Percentiles rank a stretch among this genome's conserved stretches.
These are phyloP conservation scores for Harlomillsia oculata DNA, from an alignment of 1,140 invertebrate species.

Conservation along the genomic window DNA sequence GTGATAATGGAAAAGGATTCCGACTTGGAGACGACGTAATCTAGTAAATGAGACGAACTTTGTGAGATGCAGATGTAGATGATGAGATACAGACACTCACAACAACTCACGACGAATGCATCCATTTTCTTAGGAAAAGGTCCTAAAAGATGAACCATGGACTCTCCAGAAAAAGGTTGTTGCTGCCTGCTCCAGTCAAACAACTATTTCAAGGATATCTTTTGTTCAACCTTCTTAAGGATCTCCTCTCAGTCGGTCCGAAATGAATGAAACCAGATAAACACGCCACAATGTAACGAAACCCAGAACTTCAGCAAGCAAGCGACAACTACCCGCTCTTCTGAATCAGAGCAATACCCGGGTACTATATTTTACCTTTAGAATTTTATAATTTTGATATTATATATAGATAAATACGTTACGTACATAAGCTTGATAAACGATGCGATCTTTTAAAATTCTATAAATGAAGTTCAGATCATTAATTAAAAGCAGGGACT, in stretches of 20 bases:
- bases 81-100: no score
- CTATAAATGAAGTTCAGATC: background rate
- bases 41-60: no score
- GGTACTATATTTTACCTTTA: background rate
- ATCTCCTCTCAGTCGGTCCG: conserved; percentile 2
- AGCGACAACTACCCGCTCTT: no score
- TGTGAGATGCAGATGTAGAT: no score
- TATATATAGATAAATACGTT: background rate
- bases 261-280: conserved; percentile 9
- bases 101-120: background rate
- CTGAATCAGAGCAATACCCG: no score
- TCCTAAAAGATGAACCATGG: no score
- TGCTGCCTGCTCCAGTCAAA: background rate
- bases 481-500: background rate
- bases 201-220: no score
- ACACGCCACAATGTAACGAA: conserved; percentile 12
- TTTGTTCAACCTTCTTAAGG: no score
- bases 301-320: background rate
- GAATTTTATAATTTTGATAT: background rate
- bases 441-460: background rate
- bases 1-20: no score
- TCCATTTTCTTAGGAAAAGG: no score
- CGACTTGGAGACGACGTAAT: no score
- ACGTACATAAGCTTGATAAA: background rate
- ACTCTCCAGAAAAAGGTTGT: no score